These are phyloP conservation scores for Drosophila atroscutellata DNA, from an alignment of 2,888 invertebrate species.

Conservation along the genomic window DNA sequence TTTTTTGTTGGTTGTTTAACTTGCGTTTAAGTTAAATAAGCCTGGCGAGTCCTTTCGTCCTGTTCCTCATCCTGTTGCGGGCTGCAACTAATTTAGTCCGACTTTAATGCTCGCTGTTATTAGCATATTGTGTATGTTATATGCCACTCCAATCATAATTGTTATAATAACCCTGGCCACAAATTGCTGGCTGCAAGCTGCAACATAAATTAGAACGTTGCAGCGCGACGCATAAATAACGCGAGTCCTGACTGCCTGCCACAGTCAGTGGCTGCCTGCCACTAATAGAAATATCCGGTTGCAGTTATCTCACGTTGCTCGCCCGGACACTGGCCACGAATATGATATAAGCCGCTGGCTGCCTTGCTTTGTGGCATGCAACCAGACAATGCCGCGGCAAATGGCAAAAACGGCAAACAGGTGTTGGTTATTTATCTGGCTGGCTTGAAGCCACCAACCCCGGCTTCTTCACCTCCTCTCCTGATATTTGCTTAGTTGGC, in stretches of 20 bases:
- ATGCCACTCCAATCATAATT: slow-evolving; percentile 39
- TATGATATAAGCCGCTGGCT: slow-evolving; percentile 38
- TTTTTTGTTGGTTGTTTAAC: slow-evolving; percentile 60
- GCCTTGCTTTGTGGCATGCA: slow-evolving; percentile 1
- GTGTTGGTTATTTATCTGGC: slow-evolving; percentile 59
- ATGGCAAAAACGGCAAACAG: slow-evolving; percentile 41
- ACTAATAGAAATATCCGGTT: slow-evolving; percentile 63
- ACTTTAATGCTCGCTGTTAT: slow-evolving; percentile 49
- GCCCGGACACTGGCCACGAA: slow-evolving; percentile 37
- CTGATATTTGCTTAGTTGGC: background rate
- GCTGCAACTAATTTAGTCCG: slow-evolving; percentile 38
- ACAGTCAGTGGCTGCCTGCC: slow-evolving; percentile 10
- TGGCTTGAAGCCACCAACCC: no score
- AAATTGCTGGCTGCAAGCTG: slow-evolving; percentile 55
- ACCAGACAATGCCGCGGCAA: slow-evolving; percentile 33
- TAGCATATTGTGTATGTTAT: slow-evolving; percentile 45
- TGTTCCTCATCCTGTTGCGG: background rate
- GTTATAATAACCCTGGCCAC: slow-evolving; percentile 50
- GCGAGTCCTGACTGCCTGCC: slow-evolving; percentile 22
- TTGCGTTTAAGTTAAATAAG: slow-evolving; percentile 76
- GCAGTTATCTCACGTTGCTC: slow-evolving; percentile 61
- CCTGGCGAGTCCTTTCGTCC: slow-evolving; percentile 47
- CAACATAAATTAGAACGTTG: slow-evolving; percentile 57
- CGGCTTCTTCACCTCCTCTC: background rate
- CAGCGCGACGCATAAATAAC: slow-evolving; percentile 58